phyloP scores from a whole-genome alignment of 2,888 invertebrate genomes.

The Odontocerum albicorne region DNA sequence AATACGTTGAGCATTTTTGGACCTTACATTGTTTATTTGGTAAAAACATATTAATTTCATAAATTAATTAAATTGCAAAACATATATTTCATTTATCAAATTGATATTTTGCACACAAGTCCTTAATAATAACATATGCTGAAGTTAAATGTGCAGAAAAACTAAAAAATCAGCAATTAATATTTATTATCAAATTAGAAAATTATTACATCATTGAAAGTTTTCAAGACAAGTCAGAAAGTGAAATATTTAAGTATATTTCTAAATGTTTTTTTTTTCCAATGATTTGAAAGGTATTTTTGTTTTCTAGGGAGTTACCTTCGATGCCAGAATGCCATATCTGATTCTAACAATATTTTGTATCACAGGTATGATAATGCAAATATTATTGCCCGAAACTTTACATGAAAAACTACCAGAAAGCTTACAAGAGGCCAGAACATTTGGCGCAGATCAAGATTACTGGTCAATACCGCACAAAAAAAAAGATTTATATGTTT shows the following conservation, averaged over 20 bases:
- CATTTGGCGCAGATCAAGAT: constrained; percentile 52
- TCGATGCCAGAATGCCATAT: constrained; percentile 50
- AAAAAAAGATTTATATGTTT: constrained; percentile 21
- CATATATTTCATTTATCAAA: too few relatives aligned
- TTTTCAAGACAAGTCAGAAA: too few relatives aligned
- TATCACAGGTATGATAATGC: constrained; percentile 47
- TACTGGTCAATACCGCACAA: constrained; percentile 38
- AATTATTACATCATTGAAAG: too few relatives aligned
- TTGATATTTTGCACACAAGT: too few relatives aligned
- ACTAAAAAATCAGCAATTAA: too few relatives aligned
- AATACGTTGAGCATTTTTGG: constrained; percentile 52
- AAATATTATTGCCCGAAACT: constrained; percentile 59
- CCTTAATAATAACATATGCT: too few relatives aligned
- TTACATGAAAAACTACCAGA: constrained; percentile 59
- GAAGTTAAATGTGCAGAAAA: too few relatives aligned
- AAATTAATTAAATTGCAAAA: background rate
- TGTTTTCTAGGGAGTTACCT: constrained; percentile 45
- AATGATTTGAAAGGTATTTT: too few relatives aligned
- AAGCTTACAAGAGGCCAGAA: constrained; percentile 55
- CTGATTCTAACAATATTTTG: constrained; percentile 43
- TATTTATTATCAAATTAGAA: background rate
- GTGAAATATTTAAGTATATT: too few relatives aligned
- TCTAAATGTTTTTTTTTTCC: background rate
- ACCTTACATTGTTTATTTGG: constrained; percentile 58
- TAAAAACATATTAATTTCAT: constrained; percentile 39